Percentiles rank a stretch among this genome's conserved stretches.
Evolutionary conservation across 2,888 invertebrate species (phyloP).

Genomic region (Entomobrya multifasciata): DNA sequence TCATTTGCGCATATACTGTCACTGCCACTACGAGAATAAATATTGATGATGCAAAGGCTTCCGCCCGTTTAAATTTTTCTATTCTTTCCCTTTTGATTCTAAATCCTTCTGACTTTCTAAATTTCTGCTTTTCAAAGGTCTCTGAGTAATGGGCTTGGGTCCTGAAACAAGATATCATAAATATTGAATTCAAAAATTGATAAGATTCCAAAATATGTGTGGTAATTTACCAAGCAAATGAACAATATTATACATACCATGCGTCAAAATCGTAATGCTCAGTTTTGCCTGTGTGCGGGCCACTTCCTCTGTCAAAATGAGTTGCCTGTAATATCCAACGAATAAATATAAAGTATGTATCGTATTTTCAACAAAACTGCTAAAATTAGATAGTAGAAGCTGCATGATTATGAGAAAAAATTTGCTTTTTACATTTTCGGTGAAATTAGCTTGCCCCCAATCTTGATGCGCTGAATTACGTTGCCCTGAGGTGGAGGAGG

Average conservation of each 20-base stretch:
- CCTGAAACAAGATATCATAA: constrained; percentile 48
- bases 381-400: too few species aligned
- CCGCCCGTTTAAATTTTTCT: not conserved
- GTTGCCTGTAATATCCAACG: not conserved
- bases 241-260: constrained; percentile 41
- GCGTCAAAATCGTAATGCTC: constrained; percentile 61
- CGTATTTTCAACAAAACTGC: too few species aligned
- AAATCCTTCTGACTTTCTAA: not conserved
- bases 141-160: constrained; percentile 58
- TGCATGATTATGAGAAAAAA: too few species aligned
- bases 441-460: not conserved
- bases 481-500: not conserved
- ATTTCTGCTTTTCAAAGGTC: constrained; percentile 26
- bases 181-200: too few species aligned
- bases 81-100: not conserved
- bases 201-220: too few species aligned
- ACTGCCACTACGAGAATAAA: not conserved
- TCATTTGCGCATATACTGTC: not conserved
- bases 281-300: constrained; percentile 47
- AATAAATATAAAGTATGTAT: not conserved
- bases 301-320: not conserved
- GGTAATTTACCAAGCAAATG: too few species aligned
- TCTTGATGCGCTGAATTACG: not conserved
- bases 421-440: constrained; percentile 38
- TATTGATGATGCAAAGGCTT: not conserved